Evolutionary conservation across 2,888 invertebrate species (phyloP).

Genomic region (Stenotaenia linearis): DNA sequence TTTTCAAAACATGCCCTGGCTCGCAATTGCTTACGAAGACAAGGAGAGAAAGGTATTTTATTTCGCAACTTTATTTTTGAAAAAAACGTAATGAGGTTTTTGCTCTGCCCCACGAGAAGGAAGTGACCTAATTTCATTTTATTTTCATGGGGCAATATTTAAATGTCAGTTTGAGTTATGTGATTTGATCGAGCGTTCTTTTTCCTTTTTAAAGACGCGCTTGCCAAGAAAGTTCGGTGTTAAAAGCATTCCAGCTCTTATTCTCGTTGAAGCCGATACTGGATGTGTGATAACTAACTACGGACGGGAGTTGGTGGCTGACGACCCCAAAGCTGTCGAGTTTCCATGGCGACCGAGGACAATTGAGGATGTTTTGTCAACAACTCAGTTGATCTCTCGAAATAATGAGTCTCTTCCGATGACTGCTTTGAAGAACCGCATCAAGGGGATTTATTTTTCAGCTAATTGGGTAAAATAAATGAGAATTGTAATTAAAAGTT

Average conservation of each 20-base stretch:
- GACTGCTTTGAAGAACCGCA: constrained; percentile 51
- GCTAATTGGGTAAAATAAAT: constrained; percentile 69
- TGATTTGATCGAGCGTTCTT: no score
- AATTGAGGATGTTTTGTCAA: constrained; percentile 55
- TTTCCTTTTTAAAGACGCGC: constrained; percentile 57
- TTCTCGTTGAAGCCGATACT: constrained; percentile 60
- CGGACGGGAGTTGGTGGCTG: constrained; percentile 61
- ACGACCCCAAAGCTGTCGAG: constrained; percentile 59
- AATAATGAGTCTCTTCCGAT: constrained; percentile 46
- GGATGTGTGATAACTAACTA: constrained; percentile 61
- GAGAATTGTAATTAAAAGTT: background rate
- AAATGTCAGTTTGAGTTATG: no score
- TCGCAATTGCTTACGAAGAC: background rate
- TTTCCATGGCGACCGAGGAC: constrained; percentile 77
- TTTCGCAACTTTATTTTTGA: background rate
- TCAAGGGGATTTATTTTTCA: constrained; percentile 76
- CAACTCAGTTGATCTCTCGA: constrained; percentile 40
- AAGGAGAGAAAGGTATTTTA: background rate
- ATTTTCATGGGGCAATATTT: no score
- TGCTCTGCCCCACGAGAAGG: background rate
- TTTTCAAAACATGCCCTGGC: constrained; percentile 2
- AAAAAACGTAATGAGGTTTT: background rate
- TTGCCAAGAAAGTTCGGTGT: constrained; percentile 70
- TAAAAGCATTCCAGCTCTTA: constrained; percentile 69
- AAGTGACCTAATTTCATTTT: background rate